Evolutionary conservation across 1,140 invertebrate species (phyloP).

Genomic region (Agrilus planipennis): DNA sequence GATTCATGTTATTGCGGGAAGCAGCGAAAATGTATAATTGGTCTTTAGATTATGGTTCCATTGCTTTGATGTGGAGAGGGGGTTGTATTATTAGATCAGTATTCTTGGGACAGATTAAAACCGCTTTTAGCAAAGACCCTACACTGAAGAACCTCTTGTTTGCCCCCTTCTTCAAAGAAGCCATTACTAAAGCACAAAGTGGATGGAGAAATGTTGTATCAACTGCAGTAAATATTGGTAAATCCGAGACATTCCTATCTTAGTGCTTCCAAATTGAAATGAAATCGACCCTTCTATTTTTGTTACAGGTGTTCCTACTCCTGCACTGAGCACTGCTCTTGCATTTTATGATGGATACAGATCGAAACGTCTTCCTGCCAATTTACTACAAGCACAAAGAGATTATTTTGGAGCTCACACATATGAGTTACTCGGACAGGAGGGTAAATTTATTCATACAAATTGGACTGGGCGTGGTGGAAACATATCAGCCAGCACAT

Average conservation of each 20-base stretch:
- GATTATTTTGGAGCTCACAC: constrained; percentile 99
- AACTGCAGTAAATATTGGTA: constrained; percentile 39
- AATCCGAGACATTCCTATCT: not conserved
- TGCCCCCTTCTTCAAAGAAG: constrained; percentile 88
- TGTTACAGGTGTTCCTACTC: constrained; percentile 86
- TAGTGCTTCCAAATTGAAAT: not conserved
- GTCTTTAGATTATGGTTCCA: constrained; percentile 95
- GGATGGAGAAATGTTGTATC: constrained; percentile 58
- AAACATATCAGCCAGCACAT: constrained; percentile 90
- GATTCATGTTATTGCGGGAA: constrained; percentile 95
- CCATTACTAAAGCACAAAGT: constrained; percentile 65
- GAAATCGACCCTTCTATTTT: constrained; percentile 15
- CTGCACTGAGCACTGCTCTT: constrained; percentile 83
- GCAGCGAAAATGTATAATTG: constrained; percentile 84
- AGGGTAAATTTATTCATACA: constrained; percentile 89
- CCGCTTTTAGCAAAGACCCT: constrained; percentile 88
- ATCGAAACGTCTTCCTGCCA: constrained; percentile 26
- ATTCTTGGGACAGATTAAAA: constrained; percentile 95
- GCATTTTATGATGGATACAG: constrained; percentile 95
- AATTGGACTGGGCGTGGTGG: constrained; percentile 99
- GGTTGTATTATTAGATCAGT: constrained; percentile 97
- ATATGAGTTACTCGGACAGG: constrained; percentile 78
- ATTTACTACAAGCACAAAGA: constrained; percentile 71
- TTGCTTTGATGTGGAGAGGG: constrained; percentile 99
- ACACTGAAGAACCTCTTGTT: constrained; percentile 81